Base-by-base conservation (phyloP, 1,140 invertebrate species). In the Bombus turneri region DNA sequence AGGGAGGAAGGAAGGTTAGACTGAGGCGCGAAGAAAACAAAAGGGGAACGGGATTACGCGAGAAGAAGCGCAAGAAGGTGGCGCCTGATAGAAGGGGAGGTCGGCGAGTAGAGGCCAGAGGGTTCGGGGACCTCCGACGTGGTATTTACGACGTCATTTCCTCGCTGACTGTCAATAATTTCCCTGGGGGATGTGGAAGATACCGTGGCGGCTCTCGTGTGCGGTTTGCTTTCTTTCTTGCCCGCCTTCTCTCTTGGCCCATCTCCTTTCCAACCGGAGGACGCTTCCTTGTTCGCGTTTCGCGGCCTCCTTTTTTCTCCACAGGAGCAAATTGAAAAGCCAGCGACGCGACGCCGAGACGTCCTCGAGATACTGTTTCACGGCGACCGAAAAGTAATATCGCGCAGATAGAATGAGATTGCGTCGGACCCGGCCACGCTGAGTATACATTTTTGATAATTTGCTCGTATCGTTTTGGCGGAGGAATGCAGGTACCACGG, bases 61-160 rank as follows among this genome's bases (percentile, higher is more conserved):
- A 85, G 80, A 71, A 80, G 62, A 82, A 80, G 80, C 78, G 73
- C 83, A 75, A 83, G 80, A 81, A 79, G 73, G 81, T 71, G 73
- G 73, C 68, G 73, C 66, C 81, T 59, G 75, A 31, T 8, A 66
- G 31, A 18, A 75, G 73, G 57, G 13, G 31, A 37, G 72, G 62
- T 80, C 59, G 83, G 69, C 62, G 73, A 79, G 53, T 28, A 69
- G 22, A 59, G 18, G 71, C 62, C 39, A 86, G 86, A 83, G 87
- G 89, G 87, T 82, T 86, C 59, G 64, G 62, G 31, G 74, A 82
- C 85, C 64, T 53, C 8, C 90, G 73, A 85, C 88, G 90, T 94
- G 93, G 94, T 95, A 95, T 94, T 95, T 95, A 95, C 93, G 94
- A 94, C 93, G 93, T 95, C 93, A 95, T 95, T 95, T 95, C 92